Evolutionary conservation across 2,113 vertebrate genomes (phyloP).

Genomic region (Callaeas wilsoni): DNA sequence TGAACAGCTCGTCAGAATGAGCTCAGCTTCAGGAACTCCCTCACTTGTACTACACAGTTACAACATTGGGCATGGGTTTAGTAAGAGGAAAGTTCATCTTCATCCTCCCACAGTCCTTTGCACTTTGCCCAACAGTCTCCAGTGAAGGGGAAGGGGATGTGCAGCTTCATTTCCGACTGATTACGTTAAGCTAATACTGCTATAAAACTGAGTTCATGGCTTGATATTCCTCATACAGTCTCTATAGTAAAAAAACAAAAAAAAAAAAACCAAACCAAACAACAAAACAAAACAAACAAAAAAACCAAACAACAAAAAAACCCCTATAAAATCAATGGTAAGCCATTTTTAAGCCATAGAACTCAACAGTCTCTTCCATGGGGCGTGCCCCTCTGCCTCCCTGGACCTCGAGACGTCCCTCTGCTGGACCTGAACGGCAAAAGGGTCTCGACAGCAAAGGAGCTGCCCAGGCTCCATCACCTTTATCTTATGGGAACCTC

Average conservation of each 20-base stretch:
- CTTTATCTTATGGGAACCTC: neutral
- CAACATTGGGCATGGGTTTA: neutral
- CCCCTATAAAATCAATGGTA: neutral
- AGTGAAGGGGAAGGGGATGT: neutral
- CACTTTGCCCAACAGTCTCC: neutral
- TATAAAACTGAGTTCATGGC: neutral
- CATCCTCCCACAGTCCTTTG: neutral
- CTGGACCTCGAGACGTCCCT: fast-evolving
- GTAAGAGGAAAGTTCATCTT: neutral
- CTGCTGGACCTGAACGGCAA: neutral
- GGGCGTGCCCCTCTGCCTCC: neutral
- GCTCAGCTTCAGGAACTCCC: neutral
- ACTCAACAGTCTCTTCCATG: neutral
- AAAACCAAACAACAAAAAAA: neutral
- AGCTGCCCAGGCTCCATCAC: neutral
- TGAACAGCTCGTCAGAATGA: too few relatives aligned
- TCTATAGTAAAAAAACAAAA: neutral
- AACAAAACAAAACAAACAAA: neutral
- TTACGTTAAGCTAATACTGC: neutral
- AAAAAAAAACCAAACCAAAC: too few relatives aligned
- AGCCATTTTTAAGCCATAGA: neutral
- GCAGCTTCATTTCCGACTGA: fast-evolving
- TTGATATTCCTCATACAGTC: neutral
- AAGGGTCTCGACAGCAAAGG: neutral
- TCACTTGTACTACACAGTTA: neutral